phyloP scores from a whole-genome alignment of 2,797 vertebrate species.

The Poecilia gillii region DNA sequence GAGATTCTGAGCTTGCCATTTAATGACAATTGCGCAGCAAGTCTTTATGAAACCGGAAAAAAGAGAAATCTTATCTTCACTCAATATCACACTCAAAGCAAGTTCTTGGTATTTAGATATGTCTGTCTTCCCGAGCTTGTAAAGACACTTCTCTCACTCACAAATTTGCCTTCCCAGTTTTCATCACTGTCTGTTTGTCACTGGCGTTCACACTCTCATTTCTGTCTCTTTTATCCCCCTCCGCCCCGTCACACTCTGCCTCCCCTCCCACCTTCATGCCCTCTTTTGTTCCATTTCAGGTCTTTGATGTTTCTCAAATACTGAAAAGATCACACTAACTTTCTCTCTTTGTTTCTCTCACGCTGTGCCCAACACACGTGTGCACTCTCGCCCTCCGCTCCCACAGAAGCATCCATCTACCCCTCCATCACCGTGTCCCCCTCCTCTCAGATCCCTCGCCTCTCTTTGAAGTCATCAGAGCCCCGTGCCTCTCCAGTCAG shows the following conservation, averaged over 20 bases:
- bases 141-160: conserved; percentile 39
- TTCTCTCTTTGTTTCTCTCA: conserved; percentile 56
- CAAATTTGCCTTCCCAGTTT: conserved; percentile 53
- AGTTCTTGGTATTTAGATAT: conserved; percentile 33
- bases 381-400: conserved; percentile 31
- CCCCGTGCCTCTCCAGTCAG: conserved; percentile 65
- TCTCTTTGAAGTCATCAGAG: conserved; percentile 78
- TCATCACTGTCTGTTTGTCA: conserved; percentile 38
- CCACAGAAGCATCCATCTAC: conserved; percentile 59
- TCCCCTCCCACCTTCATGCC: conserved; percentile 39
- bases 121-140: conserved; percentile 44
- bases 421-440: conserved; percentile 58
- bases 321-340: conserved; percentile 61
- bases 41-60: conserved; percentile 58
- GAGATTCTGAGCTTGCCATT: background rate
- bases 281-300: conserved; percentile 66
- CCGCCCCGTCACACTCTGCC: conserved; percentile 10
- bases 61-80: conserved; percentile 38
- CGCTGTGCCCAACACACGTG: conserved; percentile 39
- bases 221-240: conserved; percentile 49
- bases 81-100: conserved; percentile 33
- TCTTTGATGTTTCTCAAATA: conserved; percentile 71
- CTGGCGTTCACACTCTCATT: conserved; percentile 53
- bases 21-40: conserved; percentile 52
- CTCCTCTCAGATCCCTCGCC: conserved; percentile 64